phyloP scores from a whole-genome alignment of 1,140 invertebrate genomes.

The Elysia chlorotica region DNA sequence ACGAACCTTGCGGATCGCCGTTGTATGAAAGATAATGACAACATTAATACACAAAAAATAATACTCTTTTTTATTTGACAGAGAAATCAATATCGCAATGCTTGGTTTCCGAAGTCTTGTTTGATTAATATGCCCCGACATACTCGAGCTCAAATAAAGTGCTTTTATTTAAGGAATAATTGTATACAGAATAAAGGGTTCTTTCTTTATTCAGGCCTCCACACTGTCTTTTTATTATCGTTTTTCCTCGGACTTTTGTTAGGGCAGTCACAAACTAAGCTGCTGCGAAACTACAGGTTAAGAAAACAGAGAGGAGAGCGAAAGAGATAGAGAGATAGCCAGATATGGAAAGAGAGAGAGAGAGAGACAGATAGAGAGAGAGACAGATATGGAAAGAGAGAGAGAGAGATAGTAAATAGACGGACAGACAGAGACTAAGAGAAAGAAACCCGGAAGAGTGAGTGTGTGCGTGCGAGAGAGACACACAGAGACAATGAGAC shows the following conservation, averaged over 20 bases:
- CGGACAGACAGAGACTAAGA: not conserved
- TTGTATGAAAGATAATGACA: too few species aligned
- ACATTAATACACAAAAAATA: too few species aligned
- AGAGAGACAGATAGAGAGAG: not conserved
- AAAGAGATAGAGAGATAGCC: not conserved
- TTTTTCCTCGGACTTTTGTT: not conserved
- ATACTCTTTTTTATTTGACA: too few species aligned
- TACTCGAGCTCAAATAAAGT: too few species aligned
- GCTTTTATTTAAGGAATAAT: too few species aligned
- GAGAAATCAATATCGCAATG: too few species aligned
- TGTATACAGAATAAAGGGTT: too few species aligned
- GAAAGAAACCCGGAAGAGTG: not conserved
- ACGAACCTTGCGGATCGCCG: too few species aligned
- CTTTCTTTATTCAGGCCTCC: not conserved
- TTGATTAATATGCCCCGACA: too few species aligned
- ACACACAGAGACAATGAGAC: not conserved
- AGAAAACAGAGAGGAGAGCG: not conserved
- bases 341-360: not conserved
- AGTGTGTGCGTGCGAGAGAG: not conserved
- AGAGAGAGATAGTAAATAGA: not conserved
- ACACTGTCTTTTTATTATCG: not conserved
- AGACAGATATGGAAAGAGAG: not conserved
- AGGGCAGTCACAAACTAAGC: not conserved
- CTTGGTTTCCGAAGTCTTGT: too few species aligned
- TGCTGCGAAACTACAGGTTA: not conserved